A percentile compares a stretch with the other conserved stretches of the same genome.
phyloP scores from a whole-genome alignment of 2,113 vertebrate species.

The Hystrix cristata region DNA sequence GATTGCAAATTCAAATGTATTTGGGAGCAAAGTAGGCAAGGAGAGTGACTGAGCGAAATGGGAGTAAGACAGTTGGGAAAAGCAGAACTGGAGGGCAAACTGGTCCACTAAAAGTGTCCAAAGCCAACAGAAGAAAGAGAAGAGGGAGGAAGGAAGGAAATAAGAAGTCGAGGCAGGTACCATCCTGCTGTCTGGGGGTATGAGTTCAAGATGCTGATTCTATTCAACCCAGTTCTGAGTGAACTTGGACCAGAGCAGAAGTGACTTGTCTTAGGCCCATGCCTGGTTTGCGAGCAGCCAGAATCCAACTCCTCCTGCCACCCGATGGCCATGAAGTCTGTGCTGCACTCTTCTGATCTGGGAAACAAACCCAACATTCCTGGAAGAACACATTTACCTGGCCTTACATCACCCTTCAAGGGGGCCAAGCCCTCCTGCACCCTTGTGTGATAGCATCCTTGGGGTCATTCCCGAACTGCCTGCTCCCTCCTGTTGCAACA shows the following conservation, averaged over 20 bases:
- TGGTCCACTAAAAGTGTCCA: background rate
- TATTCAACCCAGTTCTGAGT: background rate
- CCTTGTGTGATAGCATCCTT: fast-evolving
- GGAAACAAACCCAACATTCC: background rate
- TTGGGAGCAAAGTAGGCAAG: background rate
- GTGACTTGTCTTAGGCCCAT: background rate
- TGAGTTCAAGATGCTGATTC: background rate
- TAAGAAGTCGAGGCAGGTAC: background rate
- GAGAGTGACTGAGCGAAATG: background rate
- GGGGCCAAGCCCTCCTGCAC: background rate
- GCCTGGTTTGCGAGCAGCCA: background rate
- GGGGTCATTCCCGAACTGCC: background rate
- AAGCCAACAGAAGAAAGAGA: background rate
- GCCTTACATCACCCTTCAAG: background rate
- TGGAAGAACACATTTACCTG: background rate
- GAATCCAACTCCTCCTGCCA: background rate
- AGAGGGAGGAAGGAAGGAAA: background rate
- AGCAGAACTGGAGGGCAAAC: background rate
- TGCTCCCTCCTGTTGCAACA: fast-evolving
- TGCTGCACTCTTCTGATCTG: background rate
- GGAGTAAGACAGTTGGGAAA: background rate
- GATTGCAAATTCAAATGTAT: background rate
- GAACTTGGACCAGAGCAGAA: background rate
- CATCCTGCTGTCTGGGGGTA: background rate
- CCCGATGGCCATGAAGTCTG: background rate